Evolutionary conservation across 2,113 vertebrate genomes (phyloP).

Genomic region (Chaenogobius annularis): DNA sequence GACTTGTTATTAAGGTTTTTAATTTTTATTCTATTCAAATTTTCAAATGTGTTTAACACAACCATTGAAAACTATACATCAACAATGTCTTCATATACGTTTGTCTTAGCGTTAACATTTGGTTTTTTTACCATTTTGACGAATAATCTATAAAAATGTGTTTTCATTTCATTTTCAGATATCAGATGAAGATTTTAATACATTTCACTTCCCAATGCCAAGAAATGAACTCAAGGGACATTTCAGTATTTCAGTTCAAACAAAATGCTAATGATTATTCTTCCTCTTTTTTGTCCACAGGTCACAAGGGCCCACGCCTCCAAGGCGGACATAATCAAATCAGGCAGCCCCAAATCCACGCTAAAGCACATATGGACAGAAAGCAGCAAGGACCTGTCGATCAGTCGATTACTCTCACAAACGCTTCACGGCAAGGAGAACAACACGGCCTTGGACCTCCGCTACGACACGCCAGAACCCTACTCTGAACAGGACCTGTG

Average conservation of each 20-base stretch:
- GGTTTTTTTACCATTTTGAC: no score
- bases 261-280: conserved; percentile 26
- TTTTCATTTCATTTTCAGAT: no score
- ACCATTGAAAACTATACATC: no score
- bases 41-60: no score
- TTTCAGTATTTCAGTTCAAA: not conserved
- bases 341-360: conserved; percentile 90
- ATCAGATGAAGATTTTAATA: no score
- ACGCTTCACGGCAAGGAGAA: conserved; percentile 96
- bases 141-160: no score
- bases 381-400: conserved; percentile 96
- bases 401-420: conserved; percentile 96
- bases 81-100: no score
- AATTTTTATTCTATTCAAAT: no score
- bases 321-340: conserved; percentile 90
- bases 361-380: conserved; percentile 98
- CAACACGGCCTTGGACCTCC: conserved; percentile 92
- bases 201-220: no score
- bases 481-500: conserved; percentile 98
- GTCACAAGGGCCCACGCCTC: conserved; percentile 88
- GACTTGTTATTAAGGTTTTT: no score
- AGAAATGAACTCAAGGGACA: no score
- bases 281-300: conserved; percentile 70
- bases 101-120: no score
- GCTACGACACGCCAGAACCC: conserved; percentile 94